Evolutionary conservation across 2,888 invertebrate genomes (phyloP).

Genomic region (Phyto melanocephala): DNA sequence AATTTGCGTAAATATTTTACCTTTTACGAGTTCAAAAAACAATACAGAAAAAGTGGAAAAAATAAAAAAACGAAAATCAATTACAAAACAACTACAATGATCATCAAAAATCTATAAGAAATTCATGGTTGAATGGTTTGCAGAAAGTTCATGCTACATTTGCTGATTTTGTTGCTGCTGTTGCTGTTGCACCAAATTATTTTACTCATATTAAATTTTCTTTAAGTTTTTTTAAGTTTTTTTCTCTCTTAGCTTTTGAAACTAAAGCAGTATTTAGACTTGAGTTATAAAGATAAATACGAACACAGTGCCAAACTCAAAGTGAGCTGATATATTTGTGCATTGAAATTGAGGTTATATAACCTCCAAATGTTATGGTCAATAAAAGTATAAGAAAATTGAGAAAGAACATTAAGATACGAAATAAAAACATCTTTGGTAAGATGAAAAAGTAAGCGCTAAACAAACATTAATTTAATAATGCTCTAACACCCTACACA

Average conservation of each 20-base stretch:
- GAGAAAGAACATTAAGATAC: too few relatives aligned
- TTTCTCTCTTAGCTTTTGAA: constrained; percentile 21
- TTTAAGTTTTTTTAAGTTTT: constrained; percentile 15
- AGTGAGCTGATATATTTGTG: background rate
- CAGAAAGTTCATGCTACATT: background rate
- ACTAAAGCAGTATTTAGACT: constrained; percentile 14
- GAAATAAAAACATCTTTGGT: background rate
- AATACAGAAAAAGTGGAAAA: background rate
- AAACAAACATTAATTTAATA: constrained; percentile 49
- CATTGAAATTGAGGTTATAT: constrained; percentile 34
- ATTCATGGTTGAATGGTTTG: constrained; percentile 41
- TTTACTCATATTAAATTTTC: constrained; percentile 37
- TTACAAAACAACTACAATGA: constrained; percentile 52
- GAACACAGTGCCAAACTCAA: background rate
- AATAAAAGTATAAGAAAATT: constrained; percentile 52
- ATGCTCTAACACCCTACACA: constrained; percentile 7
- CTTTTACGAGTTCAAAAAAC: constrained; percentile 50
- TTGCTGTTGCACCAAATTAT: constrained; percentile 30
- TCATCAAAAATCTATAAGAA: constrained; percentile 53
- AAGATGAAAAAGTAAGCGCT: constrained; percentile 39
- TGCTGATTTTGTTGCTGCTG: background rate
- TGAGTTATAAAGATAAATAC: background rate
- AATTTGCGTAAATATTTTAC: constrained; percentile 65
- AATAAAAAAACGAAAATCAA: constrained; percentile 52
- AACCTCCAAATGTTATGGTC: constrained; percentile 58